Conservation (phyloP, 2,888 invertebrate species). For the Drosophila fulvimacula region DNA sequence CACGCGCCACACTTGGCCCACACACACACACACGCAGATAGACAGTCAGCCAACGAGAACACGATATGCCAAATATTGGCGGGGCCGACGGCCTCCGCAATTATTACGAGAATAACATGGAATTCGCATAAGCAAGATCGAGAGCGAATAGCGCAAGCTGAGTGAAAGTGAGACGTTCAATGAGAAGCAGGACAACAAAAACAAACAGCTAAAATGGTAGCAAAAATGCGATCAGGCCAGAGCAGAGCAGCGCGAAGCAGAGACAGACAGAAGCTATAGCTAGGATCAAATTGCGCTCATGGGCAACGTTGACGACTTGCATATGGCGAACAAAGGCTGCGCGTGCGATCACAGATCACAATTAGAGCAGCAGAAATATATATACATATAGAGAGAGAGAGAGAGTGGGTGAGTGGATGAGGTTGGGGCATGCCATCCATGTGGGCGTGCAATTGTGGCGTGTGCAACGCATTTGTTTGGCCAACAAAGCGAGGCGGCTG, state of each 20-base stretch:
- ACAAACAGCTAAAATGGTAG: slow-evolving; percentile 64
- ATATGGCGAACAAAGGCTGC: slow-evolving; percentile 70
- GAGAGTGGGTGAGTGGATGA: neutral
- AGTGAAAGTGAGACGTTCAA: slow-evolving; percentile 56
- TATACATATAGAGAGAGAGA: slow-evolving; percentile 8
- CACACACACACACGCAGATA: neutral
- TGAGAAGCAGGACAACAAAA: slow-evolving; percentile 46
- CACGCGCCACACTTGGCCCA: slow-evolving; percentile 65
- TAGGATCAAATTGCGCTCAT: slow-evolving; percentile 56
- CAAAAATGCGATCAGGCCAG: slow-evolving; percentile 54
- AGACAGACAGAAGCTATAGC: neutral
- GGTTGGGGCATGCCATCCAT: slow-evolving; percentile 17
- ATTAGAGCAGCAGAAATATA: slow-evolving; percentile 40
- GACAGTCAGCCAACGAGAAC: slow-evolving; percentile 26
- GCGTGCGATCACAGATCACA: slow-evolving; percentile 74
- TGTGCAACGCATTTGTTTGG: slow-evolving; percentile 67
- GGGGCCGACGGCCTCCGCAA: slow-evolving; percentile 72
- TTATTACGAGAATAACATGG: slow-evolving; percentile 62
- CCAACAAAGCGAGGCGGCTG: slow-evolving; percentile 38
- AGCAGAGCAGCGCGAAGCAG: neutral
- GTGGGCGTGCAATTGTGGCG: slow-evolving; percentile 72
- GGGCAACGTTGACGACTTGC: slow-evolving; percentile 67
- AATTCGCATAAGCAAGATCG: slow-evolving; percentile 70
- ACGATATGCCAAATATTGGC: slow-evolving; percentile 58
- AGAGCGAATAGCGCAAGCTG: slow-evolving; percentile 9